A percentile compares a stretch with the other conserved stretches of the same genome.
Evolutionary conservation across 1,140 invertebrate genomes (phyloP).

Genomic region (Oryzaephilus surinamensis): DNA sequence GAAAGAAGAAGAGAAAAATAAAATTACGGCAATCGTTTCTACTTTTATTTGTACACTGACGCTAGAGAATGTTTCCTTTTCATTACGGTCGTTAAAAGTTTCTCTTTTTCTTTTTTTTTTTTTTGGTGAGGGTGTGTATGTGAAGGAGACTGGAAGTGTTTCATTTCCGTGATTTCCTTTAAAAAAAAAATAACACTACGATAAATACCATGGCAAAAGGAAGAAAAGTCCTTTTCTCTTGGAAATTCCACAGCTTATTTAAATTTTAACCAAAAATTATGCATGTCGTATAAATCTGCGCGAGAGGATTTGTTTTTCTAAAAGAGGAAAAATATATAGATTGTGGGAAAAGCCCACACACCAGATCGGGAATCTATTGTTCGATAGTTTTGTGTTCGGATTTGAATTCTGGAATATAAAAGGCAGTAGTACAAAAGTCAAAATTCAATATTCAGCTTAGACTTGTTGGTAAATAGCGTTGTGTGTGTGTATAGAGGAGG

Average conservation of each 20-base stretch:
- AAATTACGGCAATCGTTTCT: too few relatives aligned
- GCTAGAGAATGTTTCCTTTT: slow-evolving; percentile 15
- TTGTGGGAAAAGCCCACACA: too few relatives aligned
- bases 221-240: not conserved
- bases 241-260: not conserved
- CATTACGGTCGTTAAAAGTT: slow-evolving; percentile 20
- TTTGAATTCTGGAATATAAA: slow-evolving; percentile 6
- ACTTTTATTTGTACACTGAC: too few relatives aligned
- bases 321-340: too few relatives aligned
- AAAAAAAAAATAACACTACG: too few relatives aligned
- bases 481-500: slow-evolving; percentile 12
- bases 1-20: too few relatives aligned
- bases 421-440: slow-evolving; percentile 14
- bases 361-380: slow-evolving; percentile 1
- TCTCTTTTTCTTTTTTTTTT: slow-evolving; percentile 8
- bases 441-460: slow-evolving; percentile 20
- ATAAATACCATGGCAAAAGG: not conserved
- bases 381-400: not conserved
- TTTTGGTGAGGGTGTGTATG: too few relatives aligned
- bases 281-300: too few relatives aligned
- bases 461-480: slow-evolving; percentile 19
- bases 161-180: slow-evolving; percentile 17
- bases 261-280: not conserved
- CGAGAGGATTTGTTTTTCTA: too few relatives aligned
- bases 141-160: slow-evolving; percentile 6